These are phyloP conservation scores for Torymus texanus DNA, from an alignment of 2,888 invertebrate genomes.

Conservation along the genomic window DNA sequence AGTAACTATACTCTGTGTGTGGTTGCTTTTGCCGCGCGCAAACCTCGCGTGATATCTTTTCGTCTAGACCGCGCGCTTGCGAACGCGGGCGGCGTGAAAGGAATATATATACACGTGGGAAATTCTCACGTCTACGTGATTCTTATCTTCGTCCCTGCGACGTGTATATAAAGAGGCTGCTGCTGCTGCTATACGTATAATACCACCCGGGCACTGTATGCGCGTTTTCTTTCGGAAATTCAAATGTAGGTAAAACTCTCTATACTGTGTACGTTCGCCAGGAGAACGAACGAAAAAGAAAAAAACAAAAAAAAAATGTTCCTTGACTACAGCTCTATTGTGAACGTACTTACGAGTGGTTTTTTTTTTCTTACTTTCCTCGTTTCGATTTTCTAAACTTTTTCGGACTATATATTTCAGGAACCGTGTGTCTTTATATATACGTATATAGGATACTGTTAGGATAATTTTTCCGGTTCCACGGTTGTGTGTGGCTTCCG, in stretches of 20 bases:
- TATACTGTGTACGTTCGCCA: too few species aligned
- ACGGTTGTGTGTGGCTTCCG: constrained; percentile 13
- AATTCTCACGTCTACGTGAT: constrained; percentile 50
- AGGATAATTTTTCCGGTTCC: constrained; percentile 23
- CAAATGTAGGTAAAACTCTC: constrained; percentile 20
- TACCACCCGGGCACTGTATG: not conserved
- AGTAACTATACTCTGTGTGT: too few species aligned
- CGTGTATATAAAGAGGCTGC: too few species aligned
- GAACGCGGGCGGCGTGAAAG: constrained; percentile 27
- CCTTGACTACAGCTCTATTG: too few species aligned
- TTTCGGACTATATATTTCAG: not conserved
- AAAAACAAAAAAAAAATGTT: too few species aligned
- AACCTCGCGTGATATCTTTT: constrained; percentile 3
- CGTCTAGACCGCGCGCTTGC: not conserved
- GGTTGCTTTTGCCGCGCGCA: not conserved
- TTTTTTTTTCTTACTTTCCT: too few species aligned
- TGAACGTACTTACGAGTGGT: too few species aligned
- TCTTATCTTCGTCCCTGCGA: too few species aligned
- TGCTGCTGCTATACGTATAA: too few species aligned
- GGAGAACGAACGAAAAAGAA: too few species aligned
- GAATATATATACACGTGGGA: constrained; percentile 51
- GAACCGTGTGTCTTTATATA: not conserved
- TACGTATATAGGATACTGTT: not conserved
- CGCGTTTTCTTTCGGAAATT: constrained; percentile 21
- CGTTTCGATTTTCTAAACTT: too few species aligned